A percentile compares a stretch with the other conserved stretches of the same genome.
Conservation (phyloP, 2,113 vertebrate species). For the Mus spicilegus region DNA sequence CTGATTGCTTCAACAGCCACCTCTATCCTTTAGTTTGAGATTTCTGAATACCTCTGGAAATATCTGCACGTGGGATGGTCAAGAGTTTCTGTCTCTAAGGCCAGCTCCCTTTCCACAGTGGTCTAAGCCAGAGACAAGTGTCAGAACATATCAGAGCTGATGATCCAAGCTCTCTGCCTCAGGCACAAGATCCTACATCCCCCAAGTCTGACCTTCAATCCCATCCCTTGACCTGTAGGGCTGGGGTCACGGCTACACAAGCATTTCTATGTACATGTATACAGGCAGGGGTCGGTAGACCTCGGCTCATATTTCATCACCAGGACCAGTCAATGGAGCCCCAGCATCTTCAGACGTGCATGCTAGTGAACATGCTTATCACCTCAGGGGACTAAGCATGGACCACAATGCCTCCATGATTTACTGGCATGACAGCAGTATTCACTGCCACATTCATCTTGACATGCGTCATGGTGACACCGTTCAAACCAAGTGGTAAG, state of each 20-base stretch:
- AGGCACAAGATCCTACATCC: neutral
- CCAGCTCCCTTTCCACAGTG: neutral
- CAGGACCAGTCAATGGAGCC: neutral
- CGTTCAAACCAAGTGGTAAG: neutral
- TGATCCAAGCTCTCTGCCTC: neutral
- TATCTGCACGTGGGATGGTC: neutral
- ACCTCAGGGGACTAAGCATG: neutral
- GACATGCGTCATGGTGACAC: accelerated
- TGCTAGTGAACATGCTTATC: neutral
- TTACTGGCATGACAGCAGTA: neutral
- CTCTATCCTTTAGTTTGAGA: neutral
- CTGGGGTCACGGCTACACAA: neutral
- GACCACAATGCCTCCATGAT: neutral
- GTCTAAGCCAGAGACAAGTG: too few species aligned
- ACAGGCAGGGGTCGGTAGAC: neutral
- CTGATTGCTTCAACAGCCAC: neutral
- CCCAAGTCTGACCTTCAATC: neutral
- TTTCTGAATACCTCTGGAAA: neutral
- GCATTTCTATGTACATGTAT: neutral
- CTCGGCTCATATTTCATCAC: neutral
- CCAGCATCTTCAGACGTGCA: neutral
- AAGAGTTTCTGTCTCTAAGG: neutral
- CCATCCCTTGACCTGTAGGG: neutral
- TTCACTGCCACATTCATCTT: neutral
- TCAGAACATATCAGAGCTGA: neutral